Evolutionary conservation across 2,888 invertebrate species (phyloP), one percentile per base, ranked within the genome.

Genomic region (Diarsia mendica): DNA sequence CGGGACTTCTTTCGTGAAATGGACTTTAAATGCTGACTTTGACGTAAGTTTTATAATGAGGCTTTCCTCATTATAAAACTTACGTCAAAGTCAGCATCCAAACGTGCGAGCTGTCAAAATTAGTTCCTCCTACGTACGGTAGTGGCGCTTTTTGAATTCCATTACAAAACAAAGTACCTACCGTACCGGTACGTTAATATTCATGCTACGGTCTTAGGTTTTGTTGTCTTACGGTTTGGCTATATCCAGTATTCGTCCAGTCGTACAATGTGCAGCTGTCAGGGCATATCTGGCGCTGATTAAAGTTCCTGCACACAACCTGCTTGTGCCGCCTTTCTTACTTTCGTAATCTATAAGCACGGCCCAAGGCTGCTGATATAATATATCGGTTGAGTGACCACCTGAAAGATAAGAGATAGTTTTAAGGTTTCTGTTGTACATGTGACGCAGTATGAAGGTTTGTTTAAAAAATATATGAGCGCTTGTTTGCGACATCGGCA

Each of bases 221-320:
- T 28, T 39, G 20, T 28, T 39, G 20, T 39, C 73, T 74, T 74
- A 74, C 73, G 73, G 75, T 3, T n/a, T 75, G 9, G 6, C 60
- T 46, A 61, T 15, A 18, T 20, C 2, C 44, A 15, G 15, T 33
- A 75, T 5, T 13, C 0, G 0, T 61, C 73, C 73, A 6, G 4
- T 0, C n/a, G 51, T 0, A n/a, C 73, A 74, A 4, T 74, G 51
- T 2, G 13, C 49, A 6, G n/a, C 18, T 18, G 73, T 74, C 44
- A 74, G 33, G 2, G 44, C 61, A 51, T 74, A 74, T 75, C n/a
- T 61, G 13, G 18, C 33, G 46, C 73, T 74, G 51, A 74, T 74
- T 11, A 74, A 46, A 51, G 61, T n/a, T 51, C 75, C 73, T 10
- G 49, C 9, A 18, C 73, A 75, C 3, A 73, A 3, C 15, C 23